Evolutionary conservation across 2,113 vertebrate species (phyloP).

Genomic region (Peromyscus californicus): DNA sequence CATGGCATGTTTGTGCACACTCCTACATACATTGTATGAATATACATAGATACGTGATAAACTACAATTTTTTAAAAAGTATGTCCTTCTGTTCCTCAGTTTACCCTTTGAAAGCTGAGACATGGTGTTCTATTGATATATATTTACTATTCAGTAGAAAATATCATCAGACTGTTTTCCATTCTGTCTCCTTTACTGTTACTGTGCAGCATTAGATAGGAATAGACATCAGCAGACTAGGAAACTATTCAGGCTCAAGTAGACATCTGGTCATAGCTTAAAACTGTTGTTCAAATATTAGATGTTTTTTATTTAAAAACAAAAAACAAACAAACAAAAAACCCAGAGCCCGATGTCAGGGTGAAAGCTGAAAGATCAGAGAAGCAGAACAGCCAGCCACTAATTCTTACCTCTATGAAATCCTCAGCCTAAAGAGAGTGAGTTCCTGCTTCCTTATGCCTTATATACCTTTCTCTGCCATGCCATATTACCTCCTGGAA

Average conservation of each 20-base stretch:
- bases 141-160: slow-evolving; percentile 40
- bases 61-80: background rate
- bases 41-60: background rate
- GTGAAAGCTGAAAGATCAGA: too few relatives aligned
- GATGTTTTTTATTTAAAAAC: too few relatives aligned
- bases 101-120: slow-evolving; percentile 48
- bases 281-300: background rate
- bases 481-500: too few relatives aligned
- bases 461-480: too few relatives aligned
- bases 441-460: too few relatives aligned
- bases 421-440: too few relatives aligned
- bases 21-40: background rate
- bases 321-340: too few relatives aligned
- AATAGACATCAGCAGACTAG: slow-evolving; percentile 85
- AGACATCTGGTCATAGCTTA: slow-evolving; percentile 34
- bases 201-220: slow-evolving; percentile 88
- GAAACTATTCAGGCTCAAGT: slow-evolving; percentile 86
- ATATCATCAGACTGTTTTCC: background rate
- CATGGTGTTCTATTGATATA: background rate
- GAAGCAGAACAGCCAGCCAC: too few relatives aligned
- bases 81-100: background rate
- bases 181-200: slow-evolving; percentile 85
- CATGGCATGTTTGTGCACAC: background rate
- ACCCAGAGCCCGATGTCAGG: too few relatives aligned
- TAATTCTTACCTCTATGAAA: too few relatives aligned